Evolutionary conservation across 2,797 vertebrate genomes (phyloP), one percentile per base, ranked within the genome.

Genomic region (Vultur gryphus): DNA sequence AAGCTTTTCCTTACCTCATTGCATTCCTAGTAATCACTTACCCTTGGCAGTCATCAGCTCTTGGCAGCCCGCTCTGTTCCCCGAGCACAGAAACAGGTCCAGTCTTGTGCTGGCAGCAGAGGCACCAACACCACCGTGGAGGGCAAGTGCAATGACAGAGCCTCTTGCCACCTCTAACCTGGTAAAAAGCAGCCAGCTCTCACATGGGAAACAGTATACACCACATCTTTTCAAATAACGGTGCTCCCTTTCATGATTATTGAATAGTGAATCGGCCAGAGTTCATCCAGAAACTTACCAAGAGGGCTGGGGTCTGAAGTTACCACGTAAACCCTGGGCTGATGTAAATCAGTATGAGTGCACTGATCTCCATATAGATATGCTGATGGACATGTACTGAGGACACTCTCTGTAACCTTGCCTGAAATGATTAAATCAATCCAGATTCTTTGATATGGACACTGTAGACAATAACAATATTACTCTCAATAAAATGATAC

Each of bases 381-480:
- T 7, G 44, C 35, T 94, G 92, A 92, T 90, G 76, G 79, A 81
- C 29, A 24, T 2, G 7, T 54, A 54, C n/a, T 39, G 29, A 91
- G 61, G 57, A 87, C 75, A 71, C 13, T 28, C 31, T 85, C 69
- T 87, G 43, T 73, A 87, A 87, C 51, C 62, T 90, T 89, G 55
- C 78, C 78, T 92, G 51, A 79, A 93, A 85, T 83, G 0, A 80
- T 80, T 89, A 92, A 93, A 90, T 95, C 67, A 92, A 75, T 83
- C 64, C 86, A 95, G 86, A 95, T 85, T 52, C 48, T 95, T 88
- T 90, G 88, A 93, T 95, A 90, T 26, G 67, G 75, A 84, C 92
- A 85, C 90, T 78, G 52, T 43, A 87, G 77, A 89, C 86, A 96
- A 89, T 88, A 95, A 94, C 77, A 96, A 66, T 93, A 96, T 96